Base-by-base conservation (phyloP, 2,113 vertebrate species). In the Phalacrocorax aristotelis region DNA sequence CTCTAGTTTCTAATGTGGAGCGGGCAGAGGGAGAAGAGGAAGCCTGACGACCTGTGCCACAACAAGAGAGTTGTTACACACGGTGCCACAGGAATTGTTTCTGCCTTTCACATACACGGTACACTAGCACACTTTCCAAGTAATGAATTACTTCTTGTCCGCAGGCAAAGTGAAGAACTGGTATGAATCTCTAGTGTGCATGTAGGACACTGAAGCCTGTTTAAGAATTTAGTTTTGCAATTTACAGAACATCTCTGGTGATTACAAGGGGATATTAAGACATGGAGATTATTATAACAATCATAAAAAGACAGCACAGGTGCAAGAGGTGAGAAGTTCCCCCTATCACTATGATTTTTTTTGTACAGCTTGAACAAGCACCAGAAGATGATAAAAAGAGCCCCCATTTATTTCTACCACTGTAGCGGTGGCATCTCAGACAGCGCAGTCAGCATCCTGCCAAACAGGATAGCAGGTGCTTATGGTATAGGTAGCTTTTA, bases 161-260 rank as follows among this genome's bases (percentile, higher is more conserved):
- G 6, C 52, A 87, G 61, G 87, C 54, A 76, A 91, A 93, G 22
- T 27, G 44, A 95, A 58, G 21, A 84, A 71, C 16, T 5, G 16
- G 23, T 34, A 55, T 13, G 8, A 87, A 79, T 46, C 65, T 82
- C 65, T 61, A 51, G 69, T 44, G 74, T 81, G 23, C 32, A 54
- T 32, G 20, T 19, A 71, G 65, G 72, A 87, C 77, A 79, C 17
- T 60, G 40, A 82, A 82, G 52, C 3, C 65, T 76, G 29, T 60
- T 78, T 76, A 84, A 93, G 81, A 93, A 96, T 75, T 89, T 84
- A 84, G 44, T 80, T 93, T 83, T 79, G 48, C 52, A 89, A 85
- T 76, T 75, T 87, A 89, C 21, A 65, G 78, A 79, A 83, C 19
- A 42, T 40, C 74, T 92, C 36, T 25, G 14, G 46, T 79, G 42